Evolutionary conservation across 2,113 vertebrate genomes (phyloP).

Genomic region (Recurvirostra avosetta): DNA sequence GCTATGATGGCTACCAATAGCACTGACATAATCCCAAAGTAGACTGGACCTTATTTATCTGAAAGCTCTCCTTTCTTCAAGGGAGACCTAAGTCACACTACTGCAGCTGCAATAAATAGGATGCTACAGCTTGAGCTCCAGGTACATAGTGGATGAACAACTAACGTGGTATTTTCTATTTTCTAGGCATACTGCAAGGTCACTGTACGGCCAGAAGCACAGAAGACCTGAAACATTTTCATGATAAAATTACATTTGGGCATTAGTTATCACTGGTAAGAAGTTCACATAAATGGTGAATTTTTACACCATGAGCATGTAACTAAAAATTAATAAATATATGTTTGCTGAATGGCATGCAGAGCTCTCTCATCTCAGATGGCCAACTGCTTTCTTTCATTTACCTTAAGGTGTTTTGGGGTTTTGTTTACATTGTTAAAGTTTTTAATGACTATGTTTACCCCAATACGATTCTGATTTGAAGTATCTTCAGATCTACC

Average conservation of each 20-base stretch:
- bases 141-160: not conserved
- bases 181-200: not conserved
- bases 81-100: not conserved
- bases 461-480: not conserved
- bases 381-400: not conserved
- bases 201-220: not conserved
- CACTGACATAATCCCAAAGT: not conserved
- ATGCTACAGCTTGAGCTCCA: not conserved
- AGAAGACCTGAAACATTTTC: not conserved
- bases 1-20: not conserved
- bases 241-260: not conserved
- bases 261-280: not conserved
- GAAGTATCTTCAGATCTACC: not conserved
- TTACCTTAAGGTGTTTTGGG: not conserved
- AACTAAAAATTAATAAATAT: not conserved
- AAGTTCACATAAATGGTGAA: not conserved
- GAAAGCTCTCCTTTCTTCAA: not conserved
- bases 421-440: not conserved
- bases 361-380: not conserved
- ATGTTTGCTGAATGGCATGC: accelerated
- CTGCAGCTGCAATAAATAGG: not conserved
- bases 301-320: not conserved
- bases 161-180: not conserved
- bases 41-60: not conserved
- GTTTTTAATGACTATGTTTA: not conserved